Evolutionary conservation across 2,888 invertebrate genomes (phyloP).

Genomic region (Aleiodes testaceus): DNA sequence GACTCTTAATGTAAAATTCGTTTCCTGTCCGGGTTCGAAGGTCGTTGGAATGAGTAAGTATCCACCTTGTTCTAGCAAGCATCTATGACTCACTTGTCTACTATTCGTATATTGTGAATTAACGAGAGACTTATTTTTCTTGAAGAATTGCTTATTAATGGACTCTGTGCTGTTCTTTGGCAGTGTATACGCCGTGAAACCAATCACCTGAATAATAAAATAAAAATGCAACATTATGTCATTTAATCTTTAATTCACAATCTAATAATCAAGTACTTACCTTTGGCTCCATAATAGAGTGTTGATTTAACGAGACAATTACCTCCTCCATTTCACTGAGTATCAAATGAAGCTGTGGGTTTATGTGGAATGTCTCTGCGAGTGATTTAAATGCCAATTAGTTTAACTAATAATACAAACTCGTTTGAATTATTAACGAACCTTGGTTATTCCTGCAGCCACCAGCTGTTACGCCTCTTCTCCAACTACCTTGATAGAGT

Average conservation of each 20-base stretch:
- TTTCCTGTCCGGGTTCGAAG: constrained; percentile 92
- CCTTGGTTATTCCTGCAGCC: constrained; percentile 91
- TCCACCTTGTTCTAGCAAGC: constrained; percentile 85
- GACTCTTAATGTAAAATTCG: constrained; percentile 88
- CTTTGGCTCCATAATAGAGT: constrained; percentile 93
- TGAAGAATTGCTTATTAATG: constrained; percentile 86
- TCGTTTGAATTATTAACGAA: constrained; percentile 56
- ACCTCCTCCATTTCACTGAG: constrained; percentile 87
- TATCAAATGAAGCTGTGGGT: constrained; percentile 89
- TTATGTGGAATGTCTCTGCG: constrained; percentile 91
- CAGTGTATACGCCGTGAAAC: constrained; percentile 88
- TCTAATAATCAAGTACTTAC: constrained; percentile 71
- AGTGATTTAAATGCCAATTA: constrained; percentile 45
- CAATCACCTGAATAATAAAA: constrained; percentile 76
- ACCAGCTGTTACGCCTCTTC: constrained; percentile 89
- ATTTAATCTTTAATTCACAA: background rate
- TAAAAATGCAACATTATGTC: constrained; percentile 28
- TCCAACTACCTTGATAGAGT: constrained; percentile 90
- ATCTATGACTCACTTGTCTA: constrained; percentile 88
- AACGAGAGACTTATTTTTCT: constrained; percentile 87
- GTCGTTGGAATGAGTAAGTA: constrained; percentile 92
- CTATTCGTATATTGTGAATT: constrained; percentile 95
- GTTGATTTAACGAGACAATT: constrained; percentile 90
- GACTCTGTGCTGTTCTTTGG: constrained; percentile 83
- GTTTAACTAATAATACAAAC: constrained; percentile 3